Evolutionary conservation across 2,888 invertebrate species (phyloP).

Genomic region (Bedellia somnulentella): DNA sequence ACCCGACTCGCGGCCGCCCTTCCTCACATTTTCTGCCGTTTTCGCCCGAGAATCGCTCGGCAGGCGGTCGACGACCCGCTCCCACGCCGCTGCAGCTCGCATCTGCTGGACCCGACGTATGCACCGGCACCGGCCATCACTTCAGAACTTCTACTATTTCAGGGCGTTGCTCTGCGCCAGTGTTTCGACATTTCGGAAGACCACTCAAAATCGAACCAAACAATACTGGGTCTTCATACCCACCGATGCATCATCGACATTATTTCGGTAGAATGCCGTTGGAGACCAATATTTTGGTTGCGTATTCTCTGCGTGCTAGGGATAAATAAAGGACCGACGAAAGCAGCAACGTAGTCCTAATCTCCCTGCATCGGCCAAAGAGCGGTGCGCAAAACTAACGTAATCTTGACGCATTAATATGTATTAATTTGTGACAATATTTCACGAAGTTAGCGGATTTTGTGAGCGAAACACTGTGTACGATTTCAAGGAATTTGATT

Average conservation of each 20-base stretch:
- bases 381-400: conserved; percentile 42
- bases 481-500: too few relatives aligned
- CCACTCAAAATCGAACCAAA: too few relatives aligned
- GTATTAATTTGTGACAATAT: conserved; percentile 22
- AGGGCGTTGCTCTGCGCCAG: too few relatives aligned
- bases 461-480: too few relatives aligned
- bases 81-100: conserved; percentile 43
- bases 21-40: conserved; percentile 53
- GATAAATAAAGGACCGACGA: conserved; percentile 23
- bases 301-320: too few relatives aligned
- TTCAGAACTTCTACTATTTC: background rate
- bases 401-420: conserved; percentile 25
- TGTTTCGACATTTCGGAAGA: too few relatives aligned
- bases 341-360: conserved; percentile 30
- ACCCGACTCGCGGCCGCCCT: conserved; percentile 54
- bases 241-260: too few relatives aligned
- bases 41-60: conserved; percentile 45
- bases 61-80: conserved; percentile 52
- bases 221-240: too few relatives aligned
- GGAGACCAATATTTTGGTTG: too few relatives aligned
- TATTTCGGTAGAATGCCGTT: too few relatives aligned
- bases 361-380: conserved; percentile 25
- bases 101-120: conserved; percentile 17
- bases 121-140: conserved; percentile 7
- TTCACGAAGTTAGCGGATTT: too few relatives aligned